A percentile compares a stretch with the other conserved stretches of the same genome.
Evolutionary conservation across 92 coral and sea anemone species (phyloP).

Genomic region (Palythoa heliodiscus): DNA sequence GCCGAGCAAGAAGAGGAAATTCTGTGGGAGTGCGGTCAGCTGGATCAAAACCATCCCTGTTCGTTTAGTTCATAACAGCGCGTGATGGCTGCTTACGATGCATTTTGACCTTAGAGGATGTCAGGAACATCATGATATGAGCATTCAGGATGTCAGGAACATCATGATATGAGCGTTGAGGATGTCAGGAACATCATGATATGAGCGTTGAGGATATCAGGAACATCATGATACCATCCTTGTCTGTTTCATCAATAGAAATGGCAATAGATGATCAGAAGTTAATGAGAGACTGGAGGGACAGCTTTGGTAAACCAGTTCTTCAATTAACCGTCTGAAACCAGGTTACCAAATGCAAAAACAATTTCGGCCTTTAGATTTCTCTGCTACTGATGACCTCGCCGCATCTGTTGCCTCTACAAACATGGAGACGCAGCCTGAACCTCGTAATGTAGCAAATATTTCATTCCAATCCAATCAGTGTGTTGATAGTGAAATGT

Average conservation of each 20-base stretch:
- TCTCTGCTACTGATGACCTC: neutral
- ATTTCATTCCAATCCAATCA: neutral
- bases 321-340: conserved; percentile 54
- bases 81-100: too few species aligned
- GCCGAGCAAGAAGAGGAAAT: too few species aligned
- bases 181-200: too few species aligned
- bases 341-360: conserved; percentile 51
- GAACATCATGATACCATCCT: too few species aligned
- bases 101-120: too few species aligned
- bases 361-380: conserved; percentile 48
- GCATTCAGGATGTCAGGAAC: too few species aligned
- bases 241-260: conserved; percentile 17
- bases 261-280: conserved; percentile 56
- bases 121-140: too few species aligned
- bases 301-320: conserved; percentile 53
- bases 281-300: conserved; percentile 62
- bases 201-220: too few species aligned
- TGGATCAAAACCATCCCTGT: too few species aligned
- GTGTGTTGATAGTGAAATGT: neutral
- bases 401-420: neutral
- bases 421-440: neutral
- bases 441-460: neutral
- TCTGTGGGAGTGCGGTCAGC: too few species aligned
- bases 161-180: too few species aligned
- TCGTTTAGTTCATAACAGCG: too few species aligned